These are phyloP conservation scores for Nematostella vectensis DNA, from an alignment of 92 coral and sea anemone species.

Conservation along the genomic window DNA sequence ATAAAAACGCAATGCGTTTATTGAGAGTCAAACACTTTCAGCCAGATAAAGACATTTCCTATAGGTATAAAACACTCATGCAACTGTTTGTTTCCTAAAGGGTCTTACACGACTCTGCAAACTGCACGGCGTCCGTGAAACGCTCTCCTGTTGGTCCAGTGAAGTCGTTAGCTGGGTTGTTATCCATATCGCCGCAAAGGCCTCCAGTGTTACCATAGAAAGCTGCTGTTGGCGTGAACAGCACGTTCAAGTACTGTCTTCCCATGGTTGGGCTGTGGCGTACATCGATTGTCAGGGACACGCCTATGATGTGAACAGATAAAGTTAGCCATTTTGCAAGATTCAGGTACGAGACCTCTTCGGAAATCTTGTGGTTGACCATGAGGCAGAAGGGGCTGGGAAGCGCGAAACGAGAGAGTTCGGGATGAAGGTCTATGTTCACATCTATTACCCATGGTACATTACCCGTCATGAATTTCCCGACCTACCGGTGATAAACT, in stretches of 20 bases:
- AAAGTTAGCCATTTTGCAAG: neutral
- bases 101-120: conserved; percentile 76
- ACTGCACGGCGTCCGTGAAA: conserved; percentile 37
- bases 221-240: conserved; percentile 41
- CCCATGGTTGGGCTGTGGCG: conserved; percentile 53
- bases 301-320: conserved; percentile 22
- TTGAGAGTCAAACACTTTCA: no score
- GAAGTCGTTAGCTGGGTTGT: conserved; percentile 52
- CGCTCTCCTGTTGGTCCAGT: conserved; percentile 45
- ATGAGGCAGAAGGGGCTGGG: no score
- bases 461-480: no score
- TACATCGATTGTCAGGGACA: conserved; percentile 47
- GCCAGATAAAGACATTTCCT: no score
- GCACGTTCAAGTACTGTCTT: conserved; percentile 51
- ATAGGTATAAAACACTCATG: no score
- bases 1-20: no score
- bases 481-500: conserved; percentile 48
- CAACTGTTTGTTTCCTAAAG: no score
- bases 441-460: no score
- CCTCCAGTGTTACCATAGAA: conserved; percentile 57
- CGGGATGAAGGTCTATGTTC: no score
- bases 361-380: no score
- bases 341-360: neutral
- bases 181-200: conserved; percentile 68
- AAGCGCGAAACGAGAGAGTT: no score